A percentile compares a stretch with the other conserved stretches of the same genome.
Evolutionary conservation across 2,797 vertebrate genomes (phyloP).

Genomic region (Neoniphon sammara): DNA sequence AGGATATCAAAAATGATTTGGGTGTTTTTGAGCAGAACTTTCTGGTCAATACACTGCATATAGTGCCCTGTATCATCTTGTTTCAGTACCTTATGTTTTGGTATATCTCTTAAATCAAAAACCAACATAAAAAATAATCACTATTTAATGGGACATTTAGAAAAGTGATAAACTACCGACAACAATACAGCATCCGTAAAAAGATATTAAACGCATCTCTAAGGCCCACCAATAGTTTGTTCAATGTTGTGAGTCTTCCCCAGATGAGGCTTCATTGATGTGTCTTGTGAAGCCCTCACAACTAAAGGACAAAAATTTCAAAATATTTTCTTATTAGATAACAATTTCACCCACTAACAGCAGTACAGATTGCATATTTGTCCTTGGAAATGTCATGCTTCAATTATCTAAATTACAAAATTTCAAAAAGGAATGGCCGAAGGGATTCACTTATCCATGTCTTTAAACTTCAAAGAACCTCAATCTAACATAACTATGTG

Average conservation of each 20-base stretch:
- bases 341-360: neutral
- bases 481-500: conserved; percentile 1
- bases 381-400: neutral
- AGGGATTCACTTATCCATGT: conserved; percentile 5
- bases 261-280: neutral
- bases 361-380: neutral
- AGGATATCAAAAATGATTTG: no score
- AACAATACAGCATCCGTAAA: neutral
- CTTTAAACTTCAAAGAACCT: conserved; percentile 18
- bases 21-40: no score
- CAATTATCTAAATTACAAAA: conserved; percentile 17
- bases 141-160: neutral
- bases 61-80: no score
- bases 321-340: neutral
- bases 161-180: neutral
- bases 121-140: neutral
- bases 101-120: neutral
- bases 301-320: conserved; percentile 1
- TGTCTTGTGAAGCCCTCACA: neutral
- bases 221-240: no score
- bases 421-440: conserved; percentile 2
- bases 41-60: no score
- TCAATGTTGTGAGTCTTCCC: neutral
- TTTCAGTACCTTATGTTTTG: no score
- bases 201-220: neutral